Conservation (phyloP, 2,888 invertebrate species). For the Ophion ellenae region DNA sequence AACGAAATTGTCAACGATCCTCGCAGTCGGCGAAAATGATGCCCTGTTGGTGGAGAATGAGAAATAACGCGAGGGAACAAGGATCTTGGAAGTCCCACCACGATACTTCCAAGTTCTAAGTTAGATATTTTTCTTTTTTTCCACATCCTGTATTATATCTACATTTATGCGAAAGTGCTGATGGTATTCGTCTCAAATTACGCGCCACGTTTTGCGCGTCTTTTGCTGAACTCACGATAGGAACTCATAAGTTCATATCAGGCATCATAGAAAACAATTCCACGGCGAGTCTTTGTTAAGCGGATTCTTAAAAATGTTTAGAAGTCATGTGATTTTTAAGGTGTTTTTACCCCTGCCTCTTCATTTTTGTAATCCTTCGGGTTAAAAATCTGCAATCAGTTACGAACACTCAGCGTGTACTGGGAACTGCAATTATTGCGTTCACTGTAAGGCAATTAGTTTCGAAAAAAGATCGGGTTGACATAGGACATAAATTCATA, state of each 20-base stretch:
- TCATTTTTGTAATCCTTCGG: too few species aligned
- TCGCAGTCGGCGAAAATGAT: slow-evolving; percentile 62
- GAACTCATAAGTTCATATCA: slow-evolving; percentile 35
- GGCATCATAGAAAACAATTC: background rate
- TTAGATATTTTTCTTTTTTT: slow-evolving; percentile 44
- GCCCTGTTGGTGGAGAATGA: slow-evolving; percentile 24
- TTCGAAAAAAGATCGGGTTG: too few species aligned
- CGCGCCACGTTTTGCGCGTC: slow-evolving; percentile 14
- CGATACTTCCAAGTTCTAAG: slow-evolving; percentile 51
- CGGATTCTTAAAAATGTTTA: background rate
- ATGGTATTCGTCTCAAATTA: slow-evolving; percentile 11
- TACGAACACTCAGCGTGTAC: too few species aligned
- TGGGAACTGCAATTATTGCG: too few species aligned
- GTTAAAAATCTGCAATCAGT: too few species aligned
- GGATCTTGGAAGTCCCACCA: slow-evolving; percentile 51
- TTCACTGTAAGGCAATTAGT: too few species aligned
- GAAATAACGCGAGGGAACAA: slow-evolving; percentile 28
- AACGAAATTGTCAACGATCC: slow-evolving; percentile 79
- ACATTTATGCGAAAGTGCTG: slow-evolving; percentile 14
- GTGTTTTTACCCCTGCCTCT: too few species aligned
- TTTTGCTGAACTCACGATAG: slow-evolving; percentile 29
- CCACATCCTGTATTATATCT: slow-evolving; percentile 16
- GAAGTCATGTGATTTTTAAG: background rate
- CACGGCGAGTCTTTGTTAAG: background rate
- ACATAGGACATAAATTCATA: too few species aligned